A percentile compares a stretch with the other conserved stretches of the same genome.
These are phyloP conservation scores for Myiozetetes cayanensis DNA, from an alignment of 2,113 vertebrate genomes.

Conservation along the genomic window DNA sequence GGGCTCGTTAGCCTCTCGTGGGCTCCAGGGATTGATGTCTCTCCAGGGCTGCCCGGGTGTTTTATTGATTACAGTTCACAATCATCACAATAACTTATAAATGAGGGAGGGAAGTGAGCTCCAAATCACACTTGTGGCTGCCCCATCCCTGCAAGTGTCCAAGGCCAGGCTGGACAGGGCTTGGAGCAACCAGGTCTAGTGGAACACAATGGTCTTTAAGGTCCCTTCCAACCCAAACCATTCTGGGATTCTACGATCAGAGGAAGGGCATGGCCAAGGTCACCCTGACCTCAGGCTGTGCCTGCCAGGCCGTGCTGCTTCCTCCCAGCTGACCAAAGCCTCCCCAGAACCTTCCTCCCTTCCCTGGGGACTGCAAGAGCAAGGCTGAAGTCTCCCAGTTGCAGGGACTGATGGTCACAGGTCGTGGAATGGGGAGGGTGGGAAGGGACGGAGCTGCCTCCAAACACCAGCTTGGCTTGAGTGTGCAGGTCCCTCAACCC, in stretches of 20 bases:
- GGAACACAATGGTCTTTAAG: not conserved
- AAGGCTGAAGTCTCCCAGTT: not conserved
- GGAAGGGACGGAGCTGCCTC: not conserved
- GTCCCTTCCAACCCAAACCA: not conserved
- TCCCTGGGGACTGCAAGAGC: not conserved
- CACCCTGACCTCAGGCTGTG: not conserved
- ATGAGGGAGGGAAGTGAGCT: not conserved
- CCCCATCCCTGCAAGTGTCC: not conserved
- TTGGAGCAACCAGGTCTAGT: not conserved
- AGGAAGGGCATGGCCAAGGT: not conserved
- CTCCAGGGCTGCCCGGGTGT: not conserved
- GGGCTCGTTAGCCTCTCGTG: not conserved
- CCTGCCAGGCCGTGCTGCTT: not conserved
- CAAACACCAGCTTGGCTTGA: accelerated
- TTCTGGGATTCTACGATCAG: not conserved
- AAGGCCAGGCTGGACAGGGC: accelerated
- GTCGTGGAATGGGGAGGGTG: not conserved
- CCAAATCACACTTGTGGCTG: not conserved
- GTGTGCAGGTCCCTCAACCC: not conserved
- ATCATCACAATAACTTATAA: not conserved
- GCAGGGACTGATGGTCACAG: not conserved
- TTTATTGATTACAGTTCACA: not conserved
- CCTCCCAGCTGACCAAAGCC: not conserved
- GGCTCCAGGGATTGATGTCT: not conserved
- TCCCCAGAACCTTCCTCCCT: not conserved